Base-by-base conservation (phyloP, 2,113 vertebrate genomes). In the Syrmaticus mikado region DNA sequence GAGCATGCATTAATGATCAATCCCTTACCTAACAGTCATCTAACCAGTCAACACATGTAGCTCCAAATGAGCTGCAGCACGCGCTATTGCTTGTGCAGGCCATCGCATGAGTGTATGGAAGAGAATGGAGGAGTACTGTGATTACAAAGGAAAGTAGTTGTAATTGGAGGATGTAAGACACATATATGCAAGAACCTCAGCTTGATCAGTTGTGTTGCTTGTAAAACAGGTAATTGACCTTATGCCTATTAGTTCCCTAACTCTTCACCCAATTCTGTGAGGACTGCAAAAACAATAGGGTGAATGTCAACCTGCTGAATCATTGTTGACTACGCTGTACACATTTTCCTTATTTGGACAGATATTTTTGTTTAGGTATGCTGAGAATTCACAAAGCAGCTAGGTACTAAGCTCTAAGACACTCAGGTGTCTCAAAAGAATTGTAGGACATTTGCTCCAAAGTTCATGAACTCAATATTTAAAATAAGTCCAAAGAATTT, bases 351-450 rank as follows among this genome's bases (percentile, higher is more conserved):
- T 93, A 92, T 94, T 89, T 93, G 91, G 91, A 27, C 64, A 93
- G 80, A 67, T 58, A 52, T 82, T 95, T 96, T 92, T 96, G 45
- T 60, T 85, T 75, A 93, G 84, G 60, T 95, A 87, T 93, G 91
- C 67, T 74, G 64, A 87, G 90, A 43, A 80, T 73, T 75, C 75
- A 71, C 27, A 34, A 41, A 80, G 46, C 41, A 68, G n/a, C 74
- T 67, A 58, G 41, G 22, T 62, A 50, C 16, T 89, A 79, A 93
- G 45, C 84, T 40, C 38, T 96, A 22, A 87, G 52, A 94, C 57
- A 48, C 67, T 85, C 50, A 85, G 36, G 70, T 96, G 81, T 78
- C 83, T 95, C 65, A 50, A 61, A 87, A 86, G 71, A 36, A 1
- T 0, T 85, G 62, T 30, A 18, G 82, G 45, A 79, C 36, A 45